Percentiles rank a stretch among this genome's conserved stretches.
phyloP scores from a whole-genome alignment of 1,140 invertebrate species.

The Orchestia grillus region DNA sequence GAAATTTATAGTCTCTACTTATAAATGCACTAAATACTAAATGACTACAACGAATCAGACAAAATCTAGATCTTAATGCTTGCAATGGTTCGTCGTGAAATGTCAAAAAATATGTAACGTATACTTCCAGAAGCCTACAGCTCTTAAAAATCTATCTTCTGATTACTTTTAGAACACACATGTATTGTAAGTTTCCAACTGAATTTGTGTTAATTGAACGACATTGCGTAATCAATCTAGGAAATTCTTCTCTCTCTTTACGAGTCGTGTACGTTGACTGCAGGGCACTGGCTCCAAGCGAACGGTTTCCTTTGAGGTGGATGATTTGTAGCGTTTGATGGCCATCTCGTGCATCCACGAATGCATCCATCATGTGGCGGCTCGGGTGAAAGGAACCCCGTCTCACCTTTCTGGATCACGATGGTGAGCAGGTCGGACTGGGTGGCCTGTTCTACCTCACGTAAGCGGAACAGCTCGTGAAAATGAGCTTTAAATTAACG shows the following conservation, averaged over 20 bases:
- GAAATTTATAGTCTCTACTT: neutral
- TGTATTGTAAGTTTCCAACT: neutral
- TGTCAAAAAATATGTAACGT: neutral
- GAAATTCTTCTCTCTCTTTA: neutral
- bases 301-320: neutral
- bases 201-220: neutral
- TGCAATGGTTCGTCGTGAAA: neutral
- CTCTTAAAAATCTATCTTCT: neutral
- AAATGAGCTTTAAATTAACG: neutral
- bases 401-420: conserved; percentile 35
- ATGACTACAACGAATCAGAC: neutral
- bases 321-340: conserved; percentile 35
- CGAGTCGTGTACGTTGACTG: neutral
- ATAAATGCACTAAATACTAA: neutral
- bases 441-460: neutral
- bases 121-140: neutral
- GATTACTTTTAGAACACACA: neutral
- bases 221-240: neutral
- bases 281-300: neutral
- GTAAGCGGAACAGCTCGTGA: neutral
- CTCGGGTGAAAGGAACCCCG: neutral
- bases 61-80: neutral
- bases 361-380: neutral
- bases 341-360: neutral
- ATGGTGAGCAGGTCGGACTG: neutral